phyloP scores from a whole-genome alignment of 2,888 invertebrate species.

The Hypselothyrea guttata region DNA sequence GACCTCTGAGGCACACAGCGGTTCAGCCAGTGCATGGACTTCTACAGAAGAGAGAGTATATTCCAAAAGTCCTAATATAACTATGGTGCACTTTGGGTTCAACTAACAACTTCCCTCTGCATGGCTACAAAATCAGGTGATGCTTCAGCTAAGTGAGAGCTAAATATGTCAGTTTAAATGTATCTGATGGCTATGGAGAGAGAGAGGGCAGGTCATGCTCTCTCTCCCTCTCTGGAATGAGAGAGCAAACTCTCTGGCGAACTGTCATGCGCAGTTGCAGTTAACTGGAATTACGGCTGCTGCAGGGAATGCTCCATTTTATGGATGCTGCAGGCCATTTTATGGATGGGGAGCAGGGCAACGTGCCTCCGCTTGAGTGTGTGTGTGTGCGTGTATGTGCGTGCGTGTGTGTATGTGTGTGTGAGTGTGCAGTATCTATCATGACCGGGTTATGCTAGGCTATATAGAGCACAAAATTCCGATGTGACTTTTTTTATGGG shows the following conservation, averaged over 20 bases:
- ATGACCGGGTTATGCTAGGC: conserved; percentile 67
- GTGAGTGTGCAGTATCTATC: conserved; percentile 28
- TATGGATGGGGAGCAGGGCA: conserved; percentile 26
- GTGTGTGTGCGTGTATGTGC: conserved; percentile 22
- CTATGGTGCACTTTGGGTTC: conserved; percentile 4
- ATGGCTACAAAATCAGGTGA: not conserved
- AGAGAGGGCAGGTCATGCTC: conserved; percentile 6
- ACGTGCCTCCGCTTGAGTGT: conserved; percentile 22
- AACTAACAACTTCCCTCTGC: conserved; percentile 8
- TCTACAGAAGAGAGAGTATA: conserved; percentile 15
- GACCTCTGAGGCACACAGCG: conserved; percentile 36
- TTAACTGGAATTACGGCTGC: conserved; percentile 42
- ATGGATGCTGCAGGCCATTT: no score
- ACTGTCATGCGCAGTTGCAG: conserved; percentile 43
- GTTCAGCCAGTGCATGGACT: conserved; percentile 56
- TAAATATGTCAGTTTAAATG: conserved; percentile 26
- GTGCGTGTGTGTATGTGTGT: not conserved
- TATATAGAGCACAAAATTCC: conserved; percentile 56
- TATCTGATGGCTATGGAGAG: conserved; percentile 52
- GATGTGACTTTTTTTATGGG: conserved; percentile 16
- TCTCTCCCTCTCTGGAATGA: not conserved
- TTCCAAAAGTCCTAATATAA: conserved; percentile 55
- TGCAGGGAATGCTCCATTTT: conserved; percentile 6
- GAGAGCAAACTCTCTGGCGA: conserved; percentile 6
- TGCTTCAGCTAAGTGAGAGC: conserved; percentile 32